Percentiles rank a stretch among this genome's conserved stretches.
Evolutionary conservation across 1,140 invertebrate genomes (phyloP).

Genomic region (Idris sp.): DNA sequence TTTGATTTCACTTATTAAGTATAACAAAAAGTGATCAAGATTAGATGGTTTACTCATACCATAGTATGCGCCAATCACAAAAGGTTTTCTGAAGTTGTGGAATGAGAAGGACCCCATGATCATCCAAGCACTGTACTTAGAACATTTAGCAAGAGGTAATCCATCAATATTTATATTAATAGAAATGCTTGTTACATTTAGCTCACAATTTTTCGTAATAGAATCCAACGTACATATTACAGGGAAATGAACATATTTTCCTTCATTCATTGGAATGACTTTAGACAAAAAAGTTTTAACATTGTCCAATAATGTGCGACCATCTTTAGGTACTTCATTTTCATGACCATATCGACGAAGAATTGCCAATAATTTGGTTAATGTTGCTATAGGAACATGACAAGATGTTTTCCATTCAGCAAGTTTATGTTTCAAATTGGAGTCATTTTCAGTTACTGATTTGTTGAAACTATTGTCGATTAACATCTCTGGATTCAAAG

Average conservation of each 20-base stretch:
- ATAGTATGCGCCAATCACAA: constrained; percentile 2
- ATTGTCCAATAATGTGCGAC: constrained; percentile 4
- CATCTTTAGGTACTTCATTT: constrained; percentile 4
- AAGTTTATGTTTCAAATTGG: too few relatives aligned
- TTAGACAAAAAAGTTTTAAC: background rate
- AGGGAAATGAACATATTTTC: constrained; percentile 14
- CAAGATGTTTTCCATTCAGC: too few relatives aligned
- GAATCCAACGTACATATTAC: background rate
- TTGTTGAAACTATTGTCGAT: too few relatives aligned
- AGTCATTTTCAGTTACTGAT: too few relatives aligned
- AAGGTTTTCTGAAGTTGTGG: constrained; percentile 4
- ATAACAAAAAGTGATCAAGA: too few relatives aligned
- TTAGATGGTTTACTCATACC: too few relatives aligned
- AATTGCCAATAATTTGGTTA: too few relatives aligned
- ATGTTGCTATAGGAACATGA: too few relatives aligned
- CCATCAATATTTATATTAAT: constrained; percentile 13
- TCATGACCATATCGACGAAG: too few relatives aligned
- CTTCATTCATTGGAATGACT: constrained; percentile 5
- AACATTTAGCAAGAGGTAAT: constrained; percentile 6
- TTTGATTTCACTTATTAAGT: too few relatives aligned
- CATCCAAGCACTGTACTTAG: constrained; percentile 6
- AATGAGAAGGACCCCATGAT: constrained; percentile 7
- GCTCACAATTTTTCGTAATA: background rate
- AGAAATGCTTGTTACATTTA: constrained; percentile 1
- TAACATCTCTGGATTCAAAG: too few relatives aligned